These are phyloP conservation scores for Pseudolaguvia tuberculata DNA, from an alignment of 2,113 vertebrate genomes.

Conservation along the genomic window DNA sequence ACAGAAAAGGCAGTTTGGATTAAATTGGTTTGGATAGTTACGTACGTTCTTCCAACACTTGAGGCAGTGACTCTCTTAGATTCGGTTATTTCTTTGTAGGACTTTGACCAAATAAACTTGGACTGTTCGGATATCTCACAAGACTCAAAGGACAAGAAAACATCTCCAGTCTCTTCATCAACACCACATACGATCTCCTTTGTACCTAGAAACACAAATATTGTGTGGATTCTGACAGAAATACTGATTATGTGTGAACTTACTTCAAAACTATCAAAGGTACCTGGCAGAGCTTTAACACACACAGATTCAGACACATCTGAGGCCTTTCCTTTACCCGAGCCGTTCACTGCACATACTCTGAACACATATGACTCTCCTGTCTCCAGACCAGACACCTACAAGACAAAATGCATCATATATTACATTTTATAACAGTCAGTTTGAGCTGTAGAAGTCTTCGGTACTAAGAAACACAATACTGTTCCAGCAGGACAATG, in stretches of 20 bases:
- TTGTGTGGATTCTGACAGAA: neutral
- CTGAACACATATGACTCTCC: conserved; percentile 86
- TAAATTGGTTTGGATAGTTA: conserved; percentile 2
- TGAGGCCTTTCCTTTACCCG: conserved; percentile 78
- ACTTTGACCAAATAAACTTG: conserved; percentile 86
- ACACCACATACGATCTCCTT: conserved; percentile 85
- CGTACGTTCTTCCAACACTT: conserved; percentile 77
- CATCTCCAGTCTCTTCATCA: conserved; percentile 83
- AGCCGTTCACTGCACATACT: conserved; percentile 79
- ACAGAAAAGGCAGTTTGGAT: too few species aligned
- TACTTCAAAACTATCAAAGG: neutral
- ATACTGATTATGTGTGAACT: neutral
- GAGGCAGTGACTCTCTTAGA: conserved; percentile 67
- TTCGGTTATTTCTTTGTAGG: conserved; percentile 79
- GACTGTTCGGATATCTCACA: conserved; percentile 82
- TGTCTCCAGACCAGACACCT: conserved; percentile 76
- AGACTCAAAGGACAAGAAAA: conserved; percentile 87
- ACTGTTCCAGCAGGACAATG: too few species aligned
- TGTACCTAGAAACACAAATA: conserved; percentile 65
- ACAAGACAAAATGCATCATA: conserved; percentile 1
- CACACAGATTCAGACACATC: conserved; percentile 81
- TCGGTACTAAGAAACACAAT: too few species aligned
- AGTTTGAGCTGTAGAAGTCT: too few species aligned
- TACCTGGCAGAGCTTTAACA: conserved; percentile 81
- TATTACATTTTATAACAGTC: too few species aligned